Percentiles rank a stretch among this genome's conserved stretches.
Evolutionary conservation across 2,888 invertebrate species (phyloP).

Genomic region (Eupithecia tripunctaria): DNA sequence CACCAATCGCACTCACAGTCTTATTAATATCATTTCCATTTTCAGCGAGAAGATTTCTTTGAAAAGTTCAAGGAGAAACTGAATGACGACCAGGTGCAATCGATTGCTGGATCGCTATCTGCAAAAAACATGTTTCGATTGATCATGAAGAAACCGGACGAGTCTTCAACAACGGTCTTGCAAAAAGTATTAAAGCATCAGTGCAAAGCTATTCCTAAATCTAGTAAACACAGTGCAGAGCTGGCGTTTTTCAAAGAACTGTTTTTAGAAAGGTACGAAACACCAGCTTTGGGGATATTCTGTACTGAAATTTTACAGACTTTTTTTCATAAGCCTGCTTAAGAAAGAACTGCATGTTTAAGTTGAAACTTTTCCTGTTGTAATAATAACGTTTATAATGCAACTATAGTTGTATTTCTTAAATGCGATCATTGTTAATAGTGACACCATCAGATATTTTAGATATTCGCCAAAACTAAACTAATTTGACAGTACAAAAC

Average conservation of each 20-base stretch:
- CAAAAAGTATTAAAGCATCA: conserved; percentile 53
- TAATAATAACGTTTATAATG: too few relatives aligned
- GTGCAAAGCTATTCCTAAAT: conserved; percentile 35
- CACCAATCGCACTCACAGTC: background rate
- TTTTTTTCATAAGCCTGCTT: conserved; percentile 51
- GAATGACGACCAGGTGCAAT: conserved; percentile 42
- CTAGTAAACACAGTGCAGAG: conserved; percentile 38
- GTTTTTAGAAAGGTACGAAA: conserved; percentile 59
- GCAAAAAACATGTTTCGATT: conserved; percentile 49
- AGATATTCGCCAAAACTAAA: too few relatives aligned
- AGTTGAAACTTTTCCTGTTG: too few relatives aligned
- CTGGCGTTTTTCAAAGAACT: conserved; percentile 60
- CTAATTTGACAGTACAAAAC: too few relatives aligned
- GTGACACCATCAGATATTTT: too few relatives aligned
- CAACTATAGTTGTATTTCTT: too few relatives aligned
- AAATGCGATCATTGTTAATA: too few relatives aligned
- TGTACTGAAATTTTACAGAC: conserved; percentile 66
- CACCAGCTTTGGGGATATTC: conserved; percentile 62
- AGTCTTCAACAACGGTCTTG: conserved; percentile 50
- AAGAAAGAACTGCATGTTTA: background rate
- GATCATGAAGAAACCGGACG: conserved; percentile 55
- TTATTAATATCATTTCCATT: conserved; percentile 36
- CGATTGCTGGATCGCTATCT: conserved; percentile 58
- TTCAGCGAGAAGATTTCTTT: conserved; percentile 68
- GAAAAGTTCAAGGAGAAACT: conserved; percentile 54